Evolutionary conservation across 2,888 invertebrate genomes (phyloP).

Genomic region (Rapana venosa): DNA sequence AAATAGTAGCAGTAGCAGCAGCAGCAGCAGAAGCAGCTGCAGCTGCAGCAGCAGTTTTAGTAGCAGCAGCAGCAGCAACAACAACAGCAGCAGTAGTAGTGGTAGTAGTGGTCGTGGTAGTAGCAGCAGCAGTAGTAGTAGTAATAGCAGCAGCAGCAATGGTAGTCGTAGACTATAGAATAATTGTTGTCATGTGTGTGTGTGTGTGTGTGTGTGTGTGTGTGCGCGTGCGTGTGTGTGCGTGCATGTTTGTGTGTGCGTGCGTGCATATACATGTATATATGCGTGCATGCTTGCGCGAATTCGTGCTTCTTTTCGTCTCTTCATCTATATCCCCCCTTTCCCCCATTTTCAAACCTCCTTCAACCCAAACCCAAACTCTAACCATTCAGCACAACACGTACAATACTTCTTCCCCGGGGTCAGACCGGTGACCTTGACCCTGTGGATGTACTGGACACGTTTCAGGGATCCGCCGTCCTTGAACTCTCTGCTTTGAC

Average conservation of each 20-base stretch:
- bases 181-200: no score
- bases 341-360: no score
- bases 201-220: no score
- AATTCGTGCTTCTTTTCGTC: no score
- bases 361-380: neutral
- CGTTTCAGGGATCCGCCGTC: constrained; percentile 65
- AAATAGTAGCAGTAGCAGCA: no score
- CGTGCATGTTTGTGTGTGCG: neutral
- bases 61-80: neutral
- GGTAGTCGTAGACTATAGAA: neutral
- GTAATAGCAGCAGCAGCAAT: neutral
- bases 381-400: constrained; percentile 40
- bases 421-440: constrained; percentile 60
- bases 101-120: constrained; percentile 22
- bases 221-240: no score
- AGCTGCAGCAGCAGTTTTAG: no score
- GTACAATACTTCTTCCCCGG: constrained; percentile 70
- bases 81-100: constrained; percentile 13
- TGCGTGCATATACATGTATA: neutral
- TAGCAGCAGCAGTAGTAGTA: constrained; percentile 24
- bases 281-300: no score
- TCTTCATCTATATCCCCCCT: no score
- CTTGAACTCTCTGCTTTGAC: constrained; percentile 66
- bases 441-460: constrained; percentile 71
- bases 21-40: no score